A percentile compares a stretch with the other conserved stretches of the same genome.
phyloP scores from a whole-genome alignment of 2,797 vertebrate species.

The Chloroceryle inda region DNA sequence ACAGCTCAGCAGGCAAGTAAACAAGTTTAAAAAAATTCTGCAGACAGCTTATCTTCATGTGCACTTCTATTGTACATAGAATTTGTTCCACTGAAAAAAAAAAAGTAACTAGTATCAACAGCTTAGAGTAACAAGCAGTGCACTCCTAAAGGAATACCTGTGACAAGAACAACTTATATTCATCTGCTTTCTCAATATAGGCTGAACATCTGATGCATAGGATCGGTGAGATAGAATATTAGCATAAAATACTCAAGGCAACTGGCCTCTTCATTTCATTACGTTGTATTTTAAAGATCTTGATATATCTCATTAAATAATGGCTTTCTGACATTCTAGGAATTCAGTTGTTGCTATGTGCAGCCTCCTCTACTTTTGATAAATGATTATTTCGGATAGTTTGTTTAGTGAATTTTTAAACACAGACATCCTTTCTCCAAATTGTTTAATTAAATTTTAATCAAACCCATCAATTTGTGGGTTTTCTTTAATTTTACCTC shows the following conservation, averaged over 20 bases:
- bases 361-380: background rate
- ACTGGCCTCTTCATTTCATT: background rate
- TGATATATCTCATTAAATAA: background rate
- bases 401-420: background rate
- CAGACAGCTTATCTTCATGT: background rate
- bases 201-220: background rate
- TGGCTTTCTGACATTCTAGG: background rate
- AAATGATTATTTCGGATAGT: background rate
- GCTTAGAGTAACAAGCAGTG: background rate
- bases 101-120: background rate
- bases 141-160: background rate
- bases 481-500: background rate
- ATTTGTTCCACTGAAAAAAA: background rate
- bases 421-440: background rate
- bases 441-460: background rate
- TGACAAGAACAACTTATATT: background rate
- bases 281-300: background rate
- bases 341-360: background rate
- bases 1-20: constrained; percentile 42
- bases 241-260: background rate
- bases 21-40: constrained; percentile 5
- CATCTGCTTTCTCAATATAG: background rate
- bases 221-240: background rate
- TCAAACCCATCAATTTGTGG: background rate
- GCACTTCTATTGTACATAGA: background rate